These are phyloP conservation scores for Malacoctenus gilli DNA, from an alignment of 2,797 vertebrate species.

Conservation along the genomic window DNA sequence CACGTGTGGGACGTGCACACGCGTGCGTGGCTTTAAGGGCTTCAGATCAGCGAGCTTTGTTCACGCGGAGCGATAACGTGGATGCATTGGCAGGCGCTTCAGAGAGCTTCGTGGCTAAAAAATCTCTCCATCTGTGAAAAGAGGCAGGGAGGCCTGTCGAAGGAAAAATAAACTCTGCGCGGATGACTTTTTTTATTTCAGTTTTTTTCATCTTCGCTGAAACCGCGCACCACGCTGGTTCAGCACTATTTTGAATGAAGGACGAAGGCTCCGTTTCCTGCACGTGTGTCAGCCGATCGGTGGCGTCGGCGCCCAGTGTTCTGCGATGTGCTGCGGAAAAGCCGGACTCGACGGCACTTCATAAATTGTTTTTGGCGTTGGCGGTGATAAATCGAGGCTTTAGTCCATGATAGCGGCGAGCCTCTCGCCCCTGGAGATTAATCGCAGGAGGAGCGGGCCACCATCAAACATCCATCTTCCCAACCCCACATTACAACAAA, in stretches of 20 bases:
- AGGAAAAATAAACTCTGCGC: neutral
- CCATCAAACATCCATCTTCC: slow-evolving; percentile 63
- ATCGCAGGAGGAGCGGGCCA: slow-evolving; percentile 49
- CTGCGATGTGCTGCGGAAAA: slow-evolving; percentile 28
- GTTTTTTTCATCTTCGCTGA: no score
- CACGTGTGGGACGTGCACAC: neutral
- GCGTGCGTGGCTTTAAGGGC: slow-evolving; percentile 29
- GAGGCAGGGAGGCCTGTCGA: neutral
- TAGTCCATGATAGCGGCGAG: slow-evolving; percentile 57
- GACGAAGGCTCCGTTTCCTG: neutral
- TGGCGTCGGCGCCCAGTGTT: slow-evolving; percentile 12
- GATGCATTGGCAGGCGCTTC: slow-evolving; percentile 40
- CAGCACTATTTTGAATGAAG: neutral
- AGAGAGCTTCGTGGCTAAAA: slow-evolving; percentile 29
- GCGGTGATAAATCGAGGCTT: slow-evolving; percentile 64
- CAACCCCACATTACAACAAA: slow-evolving; percentile 35
- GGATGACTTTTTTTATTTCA: no score
- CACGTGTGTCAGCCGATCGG: neutral
- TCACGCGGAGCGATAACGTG: slow-evolving; percentile 42
- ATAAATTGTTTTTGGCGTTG: slow-evolving; percentile 51
- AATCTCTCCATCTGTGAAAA: slow-evolving; percentile 17
- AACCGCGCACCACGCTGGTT: neutral
- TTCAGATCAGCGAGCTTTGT: slow-evolving; percentile 59
- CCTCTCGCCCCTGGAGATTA: slow-evolving; percentile 61
- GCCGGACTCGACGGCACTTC: slow-evolving; percentile 31